phyloP scores from a whole-genome alignment of 2,113 vertebrate species.

The Cyprinodon variegatus region DNA sequence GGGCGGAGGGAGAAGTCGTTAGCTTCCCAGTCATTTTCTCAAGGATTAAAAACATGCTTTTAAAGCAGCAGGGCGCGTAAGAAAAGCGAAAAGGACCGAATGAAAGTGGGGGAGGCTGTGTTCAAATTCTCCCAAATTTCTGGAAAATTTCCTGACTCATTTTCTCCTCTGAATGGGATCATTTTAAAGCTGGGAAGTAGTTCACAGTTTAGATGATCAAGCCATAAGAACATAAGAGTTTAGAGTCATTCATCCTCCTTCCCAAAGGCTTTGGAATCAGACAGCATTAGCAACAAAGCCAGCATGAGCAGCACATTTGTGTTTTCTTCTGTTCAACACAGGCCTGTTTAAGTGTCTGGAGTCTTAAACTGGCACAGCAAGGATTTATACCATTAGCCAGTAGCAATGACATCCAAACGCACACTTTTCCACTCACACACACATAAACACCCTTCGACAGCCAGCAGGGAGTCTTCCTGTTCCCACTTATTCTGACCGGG shows the following conservation, averaged over 20 bases:
- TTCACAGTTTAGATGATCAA: background rate
- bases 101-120: background rate
- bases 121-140: slow-evolving; percentile 14
- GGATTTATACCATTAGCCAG: slow-evolving; percentile 66
- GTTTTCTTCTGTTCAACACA: slow-evolving; percentile 28
- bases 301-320: slow-evolving; percentile 17
- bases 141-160: slow-evolving; percentile 27
- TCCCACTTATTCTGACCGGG: slow-evolving; percentile 64
- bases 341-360: slow-evolving; percentile 46
- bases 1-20: slow-evolving; percentile 91
- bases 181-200: slow-evolving; percentile 1
- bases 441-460: slow-evolving; percentile 75
- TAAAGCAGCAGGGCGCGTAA: slow-evolving; percentile 84
- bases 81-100: slow-evolving; percentile 10
- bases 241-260: background rate
- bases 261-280: slow-evolving; percentile 4
- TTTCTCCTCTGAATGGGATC: background rate
- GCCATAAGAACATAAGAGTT: background rate
- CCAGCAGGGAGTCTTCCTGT: slow-evolving; percentile 78
- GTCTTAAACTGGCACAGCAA: slow-evolving; percentile 54
- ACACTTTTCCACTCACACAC: slow-evolving; percentile 62
- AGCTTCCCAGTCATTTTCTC: slow-evolving; percentile 96
- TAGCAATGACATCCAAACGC: slow-evolving; percentile 71
- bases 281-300: slow-evolving; percentile 9
- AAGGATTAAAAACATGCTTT: slow-evolving; percentile 90